Evolutionary conservation across 2,888 invertebrate species (phyloP).

Genomic region (Drosophila infuscata): DNA sequence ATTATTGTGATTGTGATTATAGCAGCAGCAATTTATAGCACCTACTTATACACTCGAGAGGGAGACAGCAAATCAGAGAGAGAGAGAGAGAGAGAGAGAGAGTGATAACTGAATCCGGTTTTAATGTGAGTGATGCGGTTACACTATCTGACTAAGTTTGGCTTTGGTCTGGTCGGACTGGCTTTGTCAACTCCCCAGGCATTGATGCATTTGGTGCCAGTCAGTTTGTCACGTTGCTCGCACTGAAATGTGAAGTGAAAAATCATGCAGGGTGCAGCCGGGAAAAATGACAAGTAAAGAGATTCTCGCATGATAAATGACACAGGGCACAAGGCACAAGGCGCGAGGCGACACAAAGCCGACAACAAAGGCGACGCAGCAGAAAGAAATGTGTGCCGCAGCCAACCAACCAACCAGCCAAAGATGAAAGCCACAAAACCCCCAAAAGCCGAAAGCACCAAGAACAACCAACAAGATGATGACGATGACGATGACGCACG

Average conservation of each 20-base stretch:
- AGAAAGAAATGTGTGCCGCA: conserved; percentile 65
- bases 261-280: conserved; percentile 60
- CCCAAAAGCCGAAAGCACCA: conserved; percentile 12
- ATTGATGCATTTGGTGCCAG: conserved; percentile 60
- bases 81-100: not conserved
- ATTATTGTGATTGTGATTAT: conserved; percentile 20
- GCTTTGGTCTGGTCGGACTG: conserved; percentile 48
- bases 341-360: conserved; percentile 66
- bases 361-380: conserved; percentile 52
- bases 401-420: conserved; percentile 33
- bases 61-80: not conserved
- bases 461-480: conserved; percentile 31
- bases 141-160: not conserved
- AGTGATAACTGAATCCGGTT: not conserved
- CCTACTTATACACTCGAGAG: conserved; percentile 14
- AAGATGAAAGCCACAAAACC: conserved; percentile 29
- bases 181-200: conserved; percentile 52
- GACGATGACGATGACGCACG: conserved; percentile 55
- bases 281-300: conserved; percentile 69
- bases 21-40: conserved; percentile 11
- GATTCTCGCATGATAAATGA: conserved; percentile 74
- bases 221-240: conserved; percentile 57
- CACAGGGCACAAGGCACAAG: conserved; percentile 36
- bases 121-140: not conserved
- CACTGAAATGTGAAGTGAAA: conserved; percentile 71